phyloP scores from a whole-genome alignment of 2,797 vertebrate genomes.

The Pseudotriccus pelzelni region DNA sequence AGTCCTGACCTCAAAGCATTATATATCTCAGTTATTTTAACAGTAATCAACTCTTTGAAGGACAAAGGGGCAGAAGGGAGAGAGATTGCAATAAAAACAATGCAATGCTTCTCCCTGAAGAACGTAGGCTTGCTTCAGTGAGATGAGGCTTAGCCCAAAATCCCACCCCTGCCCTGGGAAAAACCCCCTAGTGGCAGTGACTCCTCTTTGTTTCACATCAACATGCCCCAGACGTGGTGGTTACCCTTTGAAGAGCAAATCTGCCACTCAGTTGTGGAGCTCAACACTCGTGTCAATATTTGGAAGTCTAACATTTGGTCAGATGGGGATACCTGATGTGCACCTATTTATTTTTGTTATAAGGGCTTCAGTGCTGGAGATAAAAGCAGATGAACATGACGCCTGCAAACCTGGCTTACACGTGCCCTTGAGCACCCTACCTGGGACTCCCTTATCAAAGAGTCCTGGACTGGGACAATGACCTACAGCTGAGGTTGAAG shows the following conservation, averaged over 20 bases:
- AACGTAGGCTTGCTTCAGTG: background rate
- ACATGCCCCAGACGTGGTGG: accelerated
- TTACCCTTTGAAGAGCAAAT: background rate
- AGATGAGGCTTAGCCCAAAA: background rate
- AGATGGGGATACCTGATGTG: background rate
- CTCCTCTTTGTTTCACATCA: background rate
- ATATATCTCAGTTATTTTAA: constrained; percentile 78
- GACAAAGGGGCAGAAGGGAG: constrained; percentile 67
- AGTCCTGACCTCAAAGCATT: constrained; percentile 77
- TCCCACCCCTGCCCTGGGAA: background rate
- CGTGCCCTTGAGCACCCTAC: background rate
- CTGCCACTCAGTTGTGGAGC: background rate
- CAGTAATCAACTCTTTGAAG: constrained; percentile 85
- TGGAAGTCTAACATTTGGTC: background rate
- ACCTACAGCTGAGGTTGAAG: background rate
- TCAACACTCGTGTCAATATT: background rate
- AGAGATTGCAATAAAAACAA: background rate
- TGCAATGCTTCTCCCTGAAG: background rate
- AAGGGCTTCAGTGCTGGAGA: background rate
- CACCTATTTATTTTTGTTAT: background rate
- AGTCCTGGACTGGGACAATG: background rate
- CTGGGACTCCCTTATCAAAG: background rate
- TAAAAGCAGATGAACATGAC: background rate
- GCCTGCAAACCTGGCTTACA: background rate
- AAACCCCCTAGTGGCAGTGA: background rate